Evolutionary conservation across 2,797 vertebrate genomes (phyloP).

Genomic region (Spinus pinus): DNA sequence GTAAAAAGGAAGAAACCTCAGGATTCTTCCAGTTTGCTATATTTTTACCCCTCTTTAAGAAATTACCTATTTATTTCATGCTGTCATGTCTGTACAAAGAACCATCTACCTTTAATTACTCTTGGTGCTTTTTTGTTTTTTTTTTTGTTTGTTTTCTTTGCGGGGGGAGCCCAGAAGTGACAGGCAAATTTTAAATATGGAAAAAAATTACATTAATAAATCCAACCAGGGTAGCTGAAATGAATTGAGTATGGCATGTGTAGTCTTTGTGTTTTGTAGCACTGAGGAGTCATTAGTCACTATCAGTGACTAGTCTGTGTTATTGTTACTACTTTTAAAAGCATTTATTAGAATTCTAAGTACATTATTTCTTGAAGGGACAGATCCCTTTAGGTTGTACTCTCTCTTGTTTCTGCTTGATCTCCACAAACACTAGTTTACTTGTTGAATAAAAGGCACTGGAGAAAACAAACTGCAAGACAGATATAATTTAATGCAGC

Average conservation of each 20-base stretch:
- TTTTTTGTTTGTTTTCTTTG: background rate
- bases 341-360: background rate
- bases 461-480: background rate
- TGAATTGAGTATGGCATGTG: background rate
- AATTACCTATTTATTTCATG: background rate
- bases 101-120: background rate
- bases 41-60: background rate
- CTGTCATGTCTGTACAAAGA: background rate
- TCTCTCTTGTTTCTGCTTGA: background rate
- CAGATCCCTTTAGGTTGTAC: background rate
- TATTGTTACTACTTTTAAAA: background rate
- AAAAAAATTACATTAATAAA: background rate
- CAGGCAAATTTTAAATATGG: background rate
- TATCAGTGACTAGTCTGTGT: background rate
- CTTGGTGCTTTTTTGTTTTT: background rate
- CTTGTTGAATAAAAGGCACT: background rate
- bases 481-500: background rate
- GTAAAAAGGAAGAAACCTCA: slow-evolving; percentile 69
- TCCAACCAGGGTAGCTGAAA: background rate
- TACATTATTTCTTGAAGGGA: background rate
- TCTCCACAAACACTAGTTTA: background rate
- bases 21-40: background rate
- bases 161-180: accelerated
- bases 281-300: background rate
- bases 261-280: background rate